A percentile compares a stretch with the other conserved stretches of the same genome.
These are phyloP conservation scores for Panorpa germanica DNA, from an alignment of 2,888 invertebrate species.

Conservation along the genomic window DNA sequence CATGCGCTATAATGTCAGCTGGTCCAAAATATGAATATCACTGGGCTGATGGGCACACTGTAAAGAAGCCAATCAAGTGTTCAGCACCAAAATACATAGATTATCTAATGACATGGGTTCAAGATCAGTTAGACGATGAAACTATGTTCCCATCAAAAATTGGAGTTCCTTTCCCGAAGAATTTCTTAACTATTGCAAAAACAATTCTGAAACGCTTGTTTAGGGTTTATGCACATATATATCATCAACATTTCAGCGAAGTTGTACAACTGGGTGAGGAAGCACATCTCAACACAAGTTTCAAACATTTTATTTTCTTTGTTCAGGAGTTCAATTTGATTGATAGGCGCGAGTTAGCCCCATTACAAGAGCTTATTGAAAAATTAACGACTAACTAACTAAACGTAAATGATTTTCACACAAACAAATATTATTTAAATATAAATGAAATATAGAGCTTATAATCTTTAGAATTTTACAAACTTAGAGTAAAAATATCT, in stretches of 20 bases:
- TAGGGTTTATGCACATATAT: conserved; percentile 98
- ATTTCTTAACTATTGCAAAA: conserved; percentile 91
- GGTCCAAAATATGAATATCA: conserved; percentile 99
- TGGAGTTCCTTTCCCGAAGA: conserved; percentile 95
- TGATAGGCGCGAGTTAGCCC: conserved; percentile 89
- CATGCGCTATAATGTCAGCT: conserved; percentile 96
- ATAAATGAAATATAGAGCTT: too few species aligned
- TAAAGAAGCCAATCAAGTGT: conserved; percentile 97
- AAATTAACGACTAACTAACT: conserved; percentile 84
- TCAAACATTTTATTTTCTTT: conserved; percentile 96
- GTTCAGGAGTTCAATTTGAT: conserved; percentile 92
- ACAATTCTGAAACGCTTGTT: conserved; percentile 95
- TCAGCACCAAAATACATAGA: conserved; percentile 98
- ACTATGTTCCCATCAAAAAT: conserved; percentile 97
- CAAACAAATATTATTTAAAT: too few species aligned
- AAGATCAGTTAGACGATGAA: conserved; percentile 98
- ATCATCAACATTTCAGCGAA: conserved; percentile 97
- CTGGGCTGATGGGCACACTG: conserved; percentile 97
- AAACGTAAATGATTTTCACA: too few species aligned
- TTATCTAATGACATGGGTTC: conserved; percentile 99
- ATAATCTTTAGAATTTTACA: too few species aligned
- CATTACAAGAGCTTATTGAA: conserved; percentile 93
- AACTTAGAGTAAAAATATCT: too few species aligned
- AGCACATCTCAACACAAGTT: conserved; percentile 97
- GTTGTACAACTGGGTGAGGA: conserved; percentile 96